phyloP scores from a whole-genome alignment of 2,797 vertebrate species.

The Sebastes reedi region DNA sequence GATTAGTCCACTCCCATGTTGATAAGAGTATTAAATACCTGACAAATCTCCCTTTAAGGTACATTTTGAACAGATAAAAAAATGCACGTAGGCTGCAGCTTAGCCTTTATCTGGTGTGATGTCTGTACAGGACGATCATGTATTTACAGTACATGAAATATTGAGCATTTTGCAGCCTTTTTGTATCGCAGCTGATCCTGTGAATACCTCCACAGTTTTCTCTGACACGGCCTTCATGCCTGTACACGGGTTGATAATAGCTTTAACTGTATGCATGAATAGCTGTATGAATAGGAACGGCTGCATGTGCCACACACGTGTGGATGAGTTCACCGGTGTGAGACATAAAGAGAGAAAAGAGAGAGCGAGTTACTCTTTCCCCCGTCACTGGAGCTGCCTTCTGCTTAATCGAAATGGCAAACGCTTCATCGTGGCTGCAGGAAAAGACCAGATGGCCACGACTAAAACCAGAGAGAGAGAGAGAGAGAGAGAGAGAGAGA shows the following conservation, averaged over 20 bases:
- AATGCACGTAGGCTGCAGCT: too few relatives aligned
- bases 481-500: not conserved
- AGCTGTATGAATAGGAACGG: not conserved
- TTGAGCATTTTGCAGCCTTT: not conserved
- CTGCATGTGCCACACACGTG: not conserved
- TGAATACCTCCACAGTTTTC: not conserved
- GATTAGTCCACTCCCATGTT: too few relatives aligned
- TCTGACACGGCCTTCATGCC: not conserved
- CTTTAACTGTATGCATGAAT: not conserved
- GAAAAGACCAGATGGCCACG: constrained; percentile 64
- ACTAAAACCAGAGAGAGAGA: constrained; percentile 32
- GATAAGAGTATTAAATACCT: too few relatives aligned
- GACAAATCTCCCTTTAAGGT: too few relatives aligned
- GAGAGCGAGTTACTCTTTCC: not conserved
- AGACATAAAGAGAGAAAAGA: not conserved
- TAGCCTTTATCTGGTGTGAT: not conserved
- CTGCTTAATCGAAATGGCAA: constrained; percentile 67
- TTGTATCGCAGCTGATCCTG: not conserved
- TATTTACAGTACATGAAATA: not conserved
- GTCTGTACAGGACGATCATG: not conserved
- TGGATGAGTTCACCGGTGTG: not conserved
- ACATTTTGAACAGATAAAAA: too few relatives aligned
- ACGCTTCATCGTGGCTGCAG: constrained; percentile 43
- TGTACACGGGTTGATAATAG: not conserved
- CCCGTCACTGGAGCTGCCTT: constrained; percentile 15